Evolutionary conservation across 2,113 vertebrate species (phyloP).

Genomic region (Spea bombifrons): DNA sequence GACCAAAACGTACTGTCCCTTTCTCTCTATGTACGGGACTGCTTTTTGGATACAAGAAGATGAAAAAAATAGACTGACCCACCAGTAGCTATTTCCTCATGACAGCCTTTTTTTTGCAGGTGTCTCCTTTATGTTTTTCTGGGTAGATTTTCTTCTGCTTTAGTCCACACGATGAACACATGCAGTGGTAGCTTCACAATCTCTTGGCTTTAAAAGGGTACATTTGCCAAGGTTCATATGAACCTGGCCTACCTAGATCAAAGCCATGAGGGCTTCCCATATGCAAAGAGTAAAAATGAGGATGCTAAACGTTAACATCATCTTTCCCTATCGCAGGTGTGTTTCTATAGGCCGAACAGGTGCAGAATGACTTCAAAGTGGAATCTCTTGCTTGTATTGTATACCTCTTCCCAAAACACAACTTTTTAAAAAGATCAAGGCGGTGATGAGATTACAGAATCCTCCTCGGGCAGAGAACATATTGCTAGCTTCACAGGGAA

Average conservation of each 20-base stretch:
- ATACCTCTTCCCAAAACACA: neutral
- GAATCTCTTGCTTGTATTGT: constrained; percentile 3
- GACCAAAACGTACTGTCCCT: too few species aligned
- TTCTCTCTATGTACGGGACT: too few species aligned
- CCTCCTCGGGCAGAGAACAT: neutral
- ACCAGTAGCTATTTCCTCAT: too few species aligned
- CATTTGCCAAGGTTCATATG: constrained; percentile 15
- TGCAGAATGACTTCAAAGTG: constrained; percentile 24
- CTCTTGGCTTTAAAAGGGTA: neutral
- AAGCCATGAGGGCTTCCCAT: constrained; percentile 10
- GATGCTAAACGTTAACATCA: neutral
- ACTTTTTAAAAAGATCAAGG: constrained; percentile 10
- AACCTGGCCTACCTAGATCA: constrained; percentile 26
- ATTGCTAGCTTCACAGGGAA: neutral
- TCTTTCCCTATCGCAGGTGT: constrained; percentile 23
- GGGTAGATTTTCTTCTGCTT: too few species aligned
- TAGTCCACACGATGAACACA: too few species aligned
- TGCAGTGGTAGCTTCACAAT: too few species aligned
- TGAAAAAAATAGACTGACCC: too few species aligned
- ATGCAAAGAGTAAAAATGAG: neutral
- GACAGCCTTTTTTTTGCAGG: too few species aligned
- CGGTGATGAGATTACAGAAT: neutral
- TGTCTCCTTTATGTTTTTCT: too few species aligned
- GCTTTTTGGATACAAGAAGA: too few species aligned
- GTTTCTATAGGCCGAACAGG: constrained; percentile 25